phyloP scores from a whole-genome alignment of 2,113 vertebrate species.

The Cheilinus undulatus region DNA sequence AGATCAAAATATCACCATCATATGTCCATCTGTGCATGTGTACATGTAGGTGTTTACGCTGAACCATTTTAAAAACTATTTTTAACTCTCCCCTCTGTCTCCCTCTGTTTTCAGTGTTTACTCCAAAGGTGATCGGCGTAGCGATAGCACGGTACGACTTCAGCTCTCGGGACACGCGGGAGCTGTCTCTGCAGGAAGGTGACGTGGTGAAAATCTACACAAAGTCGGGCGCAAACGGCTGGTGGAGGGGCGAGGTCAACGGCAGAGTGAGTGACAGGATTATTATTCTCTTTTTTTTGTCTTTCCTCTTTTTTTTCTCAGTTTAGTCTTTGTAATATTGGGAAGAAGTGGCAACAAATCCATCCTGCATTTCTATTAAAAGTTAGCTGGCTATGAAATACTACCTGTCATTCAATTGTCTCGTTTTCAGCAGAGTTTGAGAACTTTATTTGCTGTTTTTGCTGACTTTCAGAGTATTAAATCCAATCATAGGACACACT shows the following conservation, averaged over 20 bases:
- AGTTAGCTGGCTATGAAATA: too few relatives aligned
- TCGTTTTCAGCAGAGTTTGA: conserved; percentile 7
- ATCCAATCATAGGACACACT: conserved; percentile 14
- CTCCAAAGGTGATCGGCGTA: conserved; percentile 93
- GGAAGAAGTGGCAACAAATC: too few relatives aligned
- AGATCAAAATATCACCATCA: too few relatives aligned
- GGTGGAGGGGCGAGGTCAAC: conserved; percentile 97
- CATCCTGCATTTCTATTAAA: too few relatives aligned
- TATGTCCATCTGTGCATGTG: too few relatives aligned
- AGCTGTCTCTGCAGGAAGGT: conserved; percentile 93
- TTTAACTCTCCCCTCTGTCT: background rate
- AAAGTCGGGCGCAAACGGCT: conserved; percentile 94
- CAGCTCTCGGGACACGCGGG: conserved; percentile 93
- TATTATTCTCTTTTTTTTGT: too few relatives aligned
- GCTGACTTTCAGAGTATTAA: background rate
- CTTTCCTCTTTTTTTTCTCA: too few relatives aligned
- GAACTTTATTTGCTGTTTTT: background rate
- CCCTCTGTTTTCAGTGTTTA: conserved; percentile 84
- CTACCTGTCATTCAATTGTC: too few relatives aligned
- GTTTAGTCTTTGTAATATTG: too few relatives aligned
- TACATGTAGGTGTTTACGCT: too few relatives aligned
- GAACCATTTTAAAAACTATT: background rate
- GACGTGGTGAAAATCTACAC: conserved; percentile 98
- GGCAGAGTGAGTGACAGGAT: conserved; percentile 86
- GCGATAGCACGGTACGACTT: conserved; percentile 97